phyloP scores from a whole-genome alignment of 2,797 vertebrate genomes.

The Tadarida brasiliensis region DNA sequence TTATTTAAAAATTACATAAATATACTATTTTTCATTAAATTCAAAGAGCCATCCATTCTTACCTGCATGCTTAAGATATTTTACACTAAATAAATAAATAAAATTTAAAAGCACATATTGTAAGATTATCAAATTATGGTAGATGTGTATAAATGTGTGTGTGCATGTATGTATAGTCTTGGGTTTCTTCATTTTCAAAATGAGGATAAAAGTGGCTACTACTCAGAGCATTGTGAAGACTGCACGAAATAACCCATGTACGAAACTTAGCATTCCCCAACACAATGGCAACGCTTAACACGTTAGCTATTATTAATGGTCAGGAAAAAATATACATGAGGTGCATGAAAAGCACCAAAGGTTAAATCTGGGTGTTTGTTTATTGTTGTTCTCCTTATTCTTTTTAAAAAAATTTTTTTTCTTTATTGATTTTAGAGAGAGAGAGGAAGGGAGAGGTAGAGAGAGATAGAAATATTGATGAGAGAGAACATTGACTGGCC shows the following conservation, averaged over 20 bases:
- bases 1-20: conserved; percentile 24
- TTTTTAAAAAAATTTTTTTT: too few species aligned
- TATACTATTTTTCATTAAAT: conserved; percentile 43
- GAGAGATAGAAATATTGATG: too few species aligned
- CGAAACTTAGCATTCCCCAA: background rate
- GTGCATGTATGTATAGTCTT: background rate
- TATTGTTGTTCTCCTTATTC: background rate
- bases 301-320: background rate
- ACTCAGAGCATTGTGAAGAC: background rate
- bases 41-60: conserved; percentile 45
- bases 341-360: background rate
- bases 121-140: background rate
- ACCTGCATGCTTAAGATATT: background rate
- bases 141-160: background rate
- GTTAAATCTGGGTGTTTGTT: background rate
- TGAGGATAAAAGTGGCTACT: background rate
- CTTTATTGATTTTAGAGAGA: too few species aligned
- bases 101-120: background rate
- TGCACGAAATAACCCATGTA: background rate
- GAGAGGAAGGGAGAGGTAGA: too few species aligned
- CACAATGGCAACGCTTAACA: background rate
- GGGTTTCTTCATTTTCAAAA: background rate
- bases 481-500: too few species aligned
- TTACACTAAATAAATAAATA: conserved; percentile 12
- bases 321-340: background rate